Base-by-base conservation (phyloP, 1,140 invertebrate genomes). In the Oedothorax gibbosus region DNA sequence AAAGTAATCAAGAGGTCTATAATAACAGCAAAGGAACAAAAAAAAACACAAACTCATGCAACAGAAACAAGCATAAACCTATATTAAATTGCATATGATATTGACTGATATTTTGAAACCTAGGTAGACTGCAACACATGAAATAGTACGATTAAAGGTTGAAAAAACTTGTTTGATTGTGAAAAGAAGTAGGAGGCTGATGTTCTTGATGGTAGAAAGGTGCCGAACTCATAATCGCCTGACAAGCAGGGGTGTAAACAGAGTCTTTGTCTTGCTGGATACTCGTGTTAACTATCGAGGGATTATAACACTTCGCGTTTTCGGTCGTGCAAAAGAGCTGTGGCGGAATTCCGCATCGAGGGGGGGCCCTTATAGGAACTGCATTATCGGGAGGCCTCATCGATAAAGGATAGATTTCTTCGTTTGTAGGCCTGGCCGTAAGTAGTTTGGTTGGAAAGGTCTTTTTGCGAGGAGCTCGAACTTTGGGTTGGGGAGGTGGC, bases 91-190 rank as follows among this genome's bases (percentile, higher is more conserved):
- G 35, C 5, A 35, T 35, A 2, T 35, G 35, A 35, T 35, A 35
- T 1, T 5, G 5, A 35, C 35, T 35, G 5, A 35, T 35, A 35
- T 35, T 35, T 35, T 35, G 35, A 35, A 35, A 35, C 35, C 35
- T 35, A 35, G 1, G 1, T 35, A 2, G 35, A 35, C 35, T 35
- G 35, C 57, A 62, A 6, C 12, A 62, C 57, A 62, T 12, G 18
- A 18, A 62, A 15, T 62, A 15, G 12, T 15, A 12, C 57, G 15
- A 81, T 64, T 68, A 82, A 18, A 84, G 64, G 50, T 84, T 84
- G 76, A 84, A 84, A 56, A 84, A 84, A 68, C 81, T 84, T 56
- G 81, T 53, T 76, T 84, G 81, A 84, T 84, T 84, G 57, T 84
- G 81, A 68, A 84, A 84, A 12, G 69, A 20, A 35, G 35, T 35